These are phyloP conservation scores for Dicycla oo DNA, from an alignment of 2,888 invertebrate species.

Conservation along the genomic window DNA sequence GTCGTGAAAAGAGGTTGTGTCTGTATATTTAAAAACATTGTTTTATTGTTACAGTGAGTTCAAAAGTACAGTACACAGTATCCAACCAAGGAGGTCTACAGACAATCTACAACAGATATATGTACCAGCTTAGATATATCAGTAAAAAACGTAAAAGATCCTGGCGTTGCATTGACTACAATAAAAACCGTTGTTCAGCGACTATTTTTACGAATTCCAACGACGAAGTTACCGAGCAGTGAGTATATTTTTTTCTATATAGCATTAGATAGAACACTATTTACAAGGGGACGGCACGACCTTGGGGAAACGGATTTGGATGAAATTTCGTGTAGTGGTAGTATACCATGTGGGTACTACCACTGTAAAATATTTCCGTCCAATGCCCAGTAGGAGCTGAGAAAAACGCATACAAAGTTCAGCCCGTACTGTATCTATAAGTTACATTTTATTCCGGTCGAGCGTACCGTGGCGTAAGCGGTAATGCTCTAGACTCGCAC, in stretches of 20 bases:
- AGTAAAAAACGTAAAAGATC: slow-evolving; percentile 64
- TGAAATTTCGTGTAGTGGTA: too few species aligned
- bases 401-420: too few species aligned
- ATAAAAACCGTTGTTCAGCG: slow-evolving; percentile 77
- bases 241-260: slow-evolving; percentile 3
- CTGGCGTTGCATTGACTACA: slow-evolving; percentile 86
- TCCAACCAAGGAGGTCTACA: slow-evolving; percentile 84
- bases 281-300: too few species aligned
- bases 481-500: too few species aligned
- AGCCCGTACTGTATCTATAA: too few species aligned
- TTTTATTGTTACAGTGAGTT: slow-evolving; percentile 40
- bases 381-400: too few species aligned
- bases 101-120: slow-evolving; percentile 79
- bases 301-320: too few species aligned
- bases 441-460: too few species aligned
- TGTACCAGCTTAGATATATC: slow-evolving; percentile 81
- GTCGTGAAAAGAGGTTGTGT: background rate
- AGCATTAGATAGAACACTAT: background rate
- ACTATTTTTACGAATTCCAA: slow-evolving; percentile 76
- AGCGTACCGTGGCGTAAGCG: too few species aligned
- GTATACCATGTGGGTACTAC: too few species aligned
- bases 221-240: slow-evolving; percentile 81
- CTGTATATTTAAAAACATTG: background rate
- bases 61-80: slow-evolving; percentile 77
- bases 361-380: too few species aligned